Evolutionary conservation across 1,140 invertebrate species (phyloP).

Genomic region (Drepana arcuata): DNA sequence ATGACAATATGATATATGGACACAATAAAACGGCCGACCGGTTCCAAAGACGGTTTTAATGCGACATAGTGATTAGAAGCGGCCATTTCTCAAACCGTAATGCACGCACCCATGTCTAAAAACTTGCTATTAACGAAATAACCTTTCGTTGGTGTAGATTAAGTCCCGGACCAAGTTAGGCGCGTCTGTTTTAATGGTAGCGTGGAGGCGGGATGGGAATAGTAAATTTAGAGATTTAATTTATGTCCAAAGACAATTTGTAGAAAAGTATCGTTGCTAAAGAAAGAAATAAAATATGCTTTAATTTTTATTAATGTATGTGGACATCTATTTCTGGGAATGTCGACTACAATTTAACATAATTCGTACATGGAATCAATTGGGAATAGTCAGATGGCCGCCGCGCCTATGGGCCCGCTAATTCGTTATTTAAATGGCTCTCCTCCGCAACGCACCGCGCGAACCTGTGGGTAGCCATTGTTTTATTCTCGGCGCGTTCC

Average conservation of each 20-base stretch:
- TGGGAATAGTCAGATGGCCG: conserved; percentile 34
- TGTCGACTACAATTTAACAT: conserved; percentile 12
- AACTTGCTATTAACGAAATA: too few species aligned
- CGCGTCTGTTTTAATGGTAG: too few species aligned
- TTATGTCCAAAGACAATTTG: too few species aligned
- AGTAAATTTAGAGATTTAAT: too few species aligned
- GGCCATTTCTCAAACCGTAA: conserved; percentile 40
- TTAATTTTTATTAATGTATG: neutral
- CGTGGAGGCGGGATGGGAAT: too few species aligned
- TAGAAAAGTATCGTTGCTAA: too few species aligned
- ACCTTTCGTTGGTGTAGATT: too few species aligned
- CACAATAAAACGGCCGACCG: conserved; percentile 40
- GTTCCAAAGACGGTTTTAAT: conserved; percentile 38
- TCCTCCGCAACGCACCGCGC: conserved; percentile 12
- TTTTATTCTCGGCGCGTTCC: conserved; percentile 61
- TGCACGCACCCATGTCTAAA: conserved; percentile 14
- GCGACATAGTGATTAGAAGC: conserved; percentile 41
- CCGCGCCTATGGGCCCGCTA: conserved; percentile 53
- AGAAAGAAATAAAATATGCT: too few species aligned
- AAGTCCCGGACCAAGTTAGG: too few species aligned
- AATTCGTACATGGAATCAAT: conserved; percentile 33
- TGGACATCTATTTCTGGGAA: neutral
- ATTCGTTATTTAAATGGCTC: conserved; percentile 62
- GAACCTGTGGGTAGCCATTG: conserved; percentile 43
- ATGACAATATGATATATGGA: conserved; percentile 47